Evolutionary conservation across 1,140 invertebrate genomes (phyloP), one percentile per base, ranked within the genome.

Genomic region (Nasonia vitripennis): DNA sequence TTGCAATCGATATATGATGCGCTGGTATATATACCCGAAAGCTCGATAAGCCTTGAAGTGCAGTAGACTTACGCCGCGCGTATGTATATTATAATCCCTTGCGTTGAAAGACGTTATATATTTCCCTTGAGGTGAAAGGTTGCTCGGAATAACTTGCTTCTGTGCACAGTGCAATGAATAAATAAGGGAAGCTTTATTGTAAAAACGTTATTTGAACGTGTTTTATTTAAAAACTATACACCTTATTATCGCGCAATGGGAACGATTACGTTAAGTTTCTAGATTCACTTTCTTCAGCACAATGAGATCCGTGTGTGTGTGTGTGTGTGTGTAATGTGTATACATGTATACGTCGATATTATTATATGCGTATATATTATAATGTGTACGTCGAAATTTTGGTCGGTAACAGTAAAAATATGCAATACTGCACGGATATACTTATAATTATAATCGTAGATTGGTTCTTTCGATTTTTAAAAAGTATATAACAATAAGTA

Each of bases 221-320:
- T 31, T 71, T 31, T 71, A 31, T 71, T 71, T 71, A 71, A 71
- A 71, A 71, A 71, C 14, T 17, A 27, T 71, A 71, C 68, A 71
- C 10, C 68, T 27, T 70, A 31, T 27, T 27, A 27, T 27, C 1
- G 27, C 10, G 20, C 27, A 2, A 71, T 71, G 68, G 27, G 68
- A 71, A 71, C 23, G 68, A 71, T 71, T 71, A 71, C 14, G 23
- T 31, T 23, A 6, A 71, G 3, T n/a, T 71, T 14, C 9, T 71
- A 12, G 9, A 34, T 71, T 31, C 31, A 71, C 68, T 71, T 71
- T 71, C 23, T 31, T 71, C 7, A 34, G 68, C 31, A 27, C 68
- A 34, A 17, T 71, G 68, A 71, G 14, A 34, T 12, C 4, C 0
- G 27, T 71, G 23, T 3, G 27, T 17, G 4, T 27, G 27, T 27